These are phyloP conservation scores for Ophiothrix spiculata DNA, from an alignment of 35 echinoderm and acorn worm genomes.

Conservation along the genomic window DNA sequence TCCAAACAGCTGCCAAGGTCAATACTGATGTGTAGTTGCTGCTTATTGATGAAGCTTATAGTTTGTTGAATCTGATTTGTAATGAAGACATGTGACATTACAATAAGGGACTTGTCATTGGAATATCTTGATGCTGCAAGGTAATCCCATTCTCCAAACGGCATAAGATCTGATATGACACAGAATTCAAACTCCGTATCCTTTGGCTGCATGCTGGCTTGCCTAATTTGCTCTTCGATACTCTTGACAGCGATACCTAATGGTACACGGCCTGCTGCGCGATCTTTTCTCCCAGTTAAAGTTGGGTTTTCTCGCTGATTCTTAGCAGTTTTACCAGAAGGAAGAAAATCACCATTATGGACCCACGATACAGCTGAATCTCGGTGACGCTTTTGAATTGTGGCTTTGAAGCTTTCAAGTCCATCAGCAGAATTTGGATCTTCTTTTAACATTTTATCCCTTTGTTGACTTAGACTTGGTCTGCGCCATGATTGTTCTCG, in stretches of 20 bases:
- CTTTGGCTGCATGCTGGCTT: not conserved
- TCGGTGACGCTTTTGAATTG: not conserved
- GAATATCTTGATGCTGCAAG: conserved; percentile 11
- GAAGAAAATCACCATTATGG: not conserved
- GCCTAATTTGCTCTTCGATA: no score
- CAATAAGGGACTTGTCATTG: conserved; percentile 5
- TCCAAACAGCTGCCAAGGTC: conserved; percentile 13
- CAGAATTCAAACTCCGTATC: conserved; percentile 34
- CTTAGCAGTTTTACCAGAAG: not conserved
- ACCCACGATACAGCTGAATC: not conserved
- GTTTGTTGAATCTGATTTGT: conserved; percentile 1
- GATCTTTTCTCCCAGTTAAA: not conserved
- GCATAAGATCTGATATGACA: conserved; percentile 1
- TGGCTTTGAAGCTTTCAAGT: not conserved
- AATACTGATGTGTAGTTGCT: conserved; percentile 19
- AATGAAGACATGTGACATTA: conserved; percentile 40
- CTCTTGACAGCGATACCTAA: no score
- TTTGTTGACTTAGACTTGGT: not conserved
- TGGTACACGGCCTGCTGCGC: not conserved
- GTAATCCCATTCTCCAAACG: conserved; percentile 60
- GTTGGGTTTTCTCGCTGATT: not conserved
- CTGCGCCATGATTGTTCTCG: not conserved
- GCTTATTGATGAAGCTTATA: conserved; percentile 30
- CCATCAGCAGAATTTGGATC: not conserved
- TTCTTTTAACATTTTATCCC: not conserved